Conservation (phyloP, 2,888 invertebrate species). For the Agrotis ipsilon region DNA sequence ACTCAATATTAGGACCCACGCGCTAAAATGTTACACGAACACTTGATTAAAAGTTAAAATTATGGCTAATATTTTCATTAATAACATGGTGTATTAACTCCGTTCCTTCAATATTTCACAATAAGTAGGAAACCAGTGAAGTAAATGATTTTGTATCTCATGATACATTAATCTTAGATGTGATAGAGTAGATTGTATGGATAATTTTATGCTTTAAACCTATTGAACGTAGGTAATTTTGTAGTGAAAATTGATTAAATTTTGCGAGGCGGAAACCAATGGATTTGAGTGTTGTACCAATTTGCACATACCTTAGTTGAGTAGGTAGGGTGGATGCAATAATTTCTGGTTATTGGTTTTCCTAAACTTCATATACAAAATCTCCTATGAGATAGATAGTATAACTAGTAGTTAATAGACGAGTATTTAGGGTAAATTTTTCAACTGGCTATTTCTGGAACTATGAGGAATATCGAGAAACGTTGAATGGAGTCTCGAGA, state of each 20-base stretch:
- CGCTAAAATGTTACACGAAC: slow-evolving; percentile 8
- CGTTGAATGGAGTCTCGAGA: too few relatives aligned
- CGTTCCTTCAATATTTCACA: slow-evolving; percentile 8
- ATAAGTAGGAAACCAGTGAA: slow-evolving; percentile 36
- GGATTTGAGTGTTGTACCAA: background rate
- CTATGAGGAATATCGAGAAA: too few relatives aligned
- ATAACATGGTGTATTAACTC: slow-evolving; percentile 26
- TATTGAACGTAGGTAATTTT: slow-evolving; percentile 41
- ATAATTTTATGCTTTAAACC: slow-evolving; percentile 46
- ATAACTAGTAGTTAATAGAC: too few relatives aligned
- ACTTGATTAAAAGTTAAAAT: slow-evolving; percentile 25
- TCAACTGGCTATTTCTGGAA: too few relatives aligned
- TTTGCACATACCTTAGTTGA: too few relatives aligned
- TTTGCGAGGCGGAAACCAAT: slow-evolving; percentile 11
- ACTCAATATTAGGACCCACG: too few relatives aligned
- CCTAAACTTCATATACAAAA: too few relatives aligned
- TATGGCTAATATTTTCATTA: slow-evolving; percentile 31
- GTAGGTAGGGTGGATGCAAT: background rate
- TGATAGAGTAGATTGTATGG: slow-evolving; percentile 29
- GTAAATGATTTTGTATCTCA: slow-evolving; percentile 46
- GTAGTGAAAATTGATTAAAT: slow-evolving; percentile 47
- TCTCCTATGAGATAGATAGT: too few relatives aligned
- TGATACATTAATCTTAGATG: slow-evolving; percentile 44
- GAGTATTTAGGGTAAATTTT: too few relatives aligned
- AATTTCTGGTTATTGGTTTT: too few relatives aligned